Base-by-base conservation (phyloP, 2,888 invertebrate species). In the Smittia sp. region DNA sequence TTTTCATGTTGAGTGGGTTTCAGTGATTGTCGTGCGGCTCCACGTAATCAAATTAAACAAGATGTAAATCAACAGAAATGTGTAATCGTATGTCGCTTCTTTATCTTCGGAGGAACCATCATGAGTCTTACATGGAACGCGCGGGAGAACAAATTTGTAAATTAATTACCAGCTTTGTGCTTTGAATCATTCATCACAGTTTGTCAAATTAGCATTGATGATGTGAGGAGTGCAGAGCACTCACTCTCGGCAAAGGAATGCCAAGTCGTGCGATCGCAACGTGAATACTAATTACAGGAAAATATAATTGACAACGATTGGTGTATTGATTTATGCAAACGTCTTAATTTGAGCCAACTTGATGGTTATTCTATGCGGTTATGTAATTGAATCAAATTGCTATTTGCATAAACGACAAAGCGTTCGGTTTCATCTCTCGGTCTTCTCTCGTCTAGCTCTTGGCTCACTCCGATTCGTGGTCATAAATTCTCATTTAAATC, bases 401-500 rank as follows among this genome's bases (percentile, higher is more conserved):
- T 3, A 58, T 58, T 58, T 58, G 58, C 58, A 58, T 58, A 58
- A 58, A n/a, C 15, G 46, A 46, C 46, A n/a, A 46, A 46, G 20
- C 18, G 3, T 58, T 58, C 22, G 13, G 18, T 22, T 58, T 58
- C 13, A 22, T 58, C 22, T 58, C 58, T 58, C 9, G 58, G 18
- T 58, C 13, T 20, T 58, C 22, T 58, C 58, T 58, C 9, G 58
- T 4, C 2, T n/a, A 58, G 46, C 6, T 32, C 32, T 32, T n/a
- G 46, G 32, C 32, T 32, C 32, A 32, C 9, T 32, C 32, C 32
- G 3, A 58, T 58, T 6, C 62, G 58, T 13, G 39, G 32, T 38
- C 58, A 72, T 72, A 72, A 72, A 72, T 72, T 72, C 52, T 72
- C 72, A 72, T 72, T 72, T 62, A 62, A 62, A 39, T 72, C 72